These are phyloP conservation scores for Drosophila paracracens DNA, from an alignment of 2,888 invertebrate species.

Conservation along the genomic window DNA sequence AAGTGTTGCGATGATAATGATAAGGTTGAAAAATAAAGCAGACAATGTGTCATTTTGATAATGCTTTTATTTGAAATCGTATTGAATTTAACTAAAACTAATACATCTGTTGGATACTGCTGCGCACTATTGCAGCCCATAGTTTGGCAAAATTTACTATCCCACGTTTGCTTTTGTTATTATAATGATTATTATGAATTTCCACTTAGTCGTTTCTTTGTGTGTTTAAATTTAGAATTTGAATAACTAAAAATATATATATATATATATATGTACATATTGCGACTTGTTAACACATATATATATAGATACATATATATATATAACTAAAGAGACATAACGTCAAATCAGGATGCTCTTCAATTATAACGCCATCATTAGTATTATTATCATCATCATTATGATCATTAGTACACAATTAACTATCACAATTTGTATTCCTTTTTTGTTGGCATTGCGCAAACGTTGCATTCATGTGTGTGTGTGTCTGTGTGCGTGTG, in stretches of 20 bases:
- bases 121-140: constrained; percentile 39
- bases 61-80: constrained; percentile 61
- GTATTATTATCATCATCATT: constrained; percentile 13
- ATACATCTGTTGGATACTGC: constrained; percentile 49
- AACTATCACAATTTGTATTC: constrained; percentile 72
- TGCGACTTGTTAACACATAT: constrained; percentile 41
- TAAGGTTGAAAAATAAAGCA: not conserved
- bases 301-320: constrained; percentile 13
- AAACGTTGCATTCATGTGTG: constrained; percentile 19
- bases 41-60: constrained; percentile 25
- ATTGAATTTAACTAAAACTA: constrained; percentile 59
- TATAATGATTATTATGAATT: constrained; percentile 6
- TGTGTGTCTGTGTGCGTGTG: constrained; percentile 26
- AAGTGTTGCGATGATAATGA: not conserved
- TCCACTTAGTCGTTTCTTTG: constrained; percentile 66
- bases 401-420: constrained; percentile 47
- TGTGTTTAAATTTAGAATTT: constrained; percentile 46
- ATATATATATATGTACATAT: constrained; percentile 56
- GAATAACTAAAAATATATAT: constrained; percentile 48
- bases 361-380: constrained; percentile 6
- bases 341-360: constrained; percentile 34
- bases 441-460: constrained; percentile 62
- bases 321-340: constrained; percentile 26
- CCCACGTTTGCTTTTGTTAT: constrained; percentile 25
- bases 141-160: constrained; percentile 38